Percentiles rank a stretch among this genome's conserved stretches.
Conservation (phyloP, 1,140 invertebrate genomes). For the Caerostris extrusa region DNA sequence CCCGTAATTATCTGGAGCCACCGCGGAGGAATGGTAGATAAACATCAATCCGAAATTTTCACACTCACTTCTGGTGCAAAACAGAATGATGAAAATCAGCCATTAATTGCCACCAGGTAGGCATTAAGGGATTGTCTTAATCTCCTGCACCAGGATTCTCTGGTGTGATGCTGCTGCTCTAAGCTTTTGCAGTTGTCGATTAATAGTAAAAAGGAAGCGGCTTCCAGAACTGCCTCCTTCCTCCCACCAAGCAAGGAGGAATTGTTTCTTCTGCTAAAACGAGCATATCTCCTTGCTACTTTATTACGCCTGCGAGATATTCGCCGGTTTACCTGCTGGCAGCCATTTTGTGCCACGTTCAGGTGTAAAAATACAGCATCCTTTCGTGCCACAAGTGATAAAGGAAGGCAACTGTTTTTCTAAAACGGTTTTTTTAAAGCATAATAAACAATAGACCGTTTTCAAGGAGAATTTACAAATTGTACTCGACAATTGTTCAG, state of each 20-base stretch:
- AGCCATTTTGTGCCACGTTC: conserved; percentile 40
- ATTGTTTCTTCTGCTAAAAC: conserved; percentile 58
- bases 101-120: conserved; percentile 49
- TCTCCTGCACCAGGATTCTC: neutral
- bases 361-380: too few species aligned
- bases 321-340: neutral
- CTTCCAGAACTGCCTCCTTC: neutral
- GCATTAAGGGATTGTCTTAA: conserved; percentile 64
- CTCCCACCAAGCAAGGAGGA: neutral
- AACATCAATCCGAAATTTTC: conserved; percentile 45
- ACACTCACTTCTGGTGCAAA: conserved; percentile 42
- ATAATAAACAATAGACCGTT: too few species aligned
- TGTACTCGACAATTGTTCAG: too few species aligned
- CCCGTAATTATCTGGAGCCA: conserved; percentile 35
- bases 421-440: too few species aligned
- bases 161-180: too few species aligned
- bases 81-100: conserved; percentile 14
- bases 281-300: conserved; percentile 64
- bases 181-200: conserved; percentile 9
- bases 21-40: conserved; percentile 29
- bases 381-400: too few species aligned
- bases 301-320: neutral
- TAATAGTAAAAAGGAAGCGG: conserved; percentile 56
- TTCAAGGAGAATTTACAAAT: too few species aligned
- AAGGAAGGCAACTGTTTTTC: too few species aligned